Base-by-base conservation (phyloP, 2,888 invertebrate species). In the Trilocha varians region DNA sequence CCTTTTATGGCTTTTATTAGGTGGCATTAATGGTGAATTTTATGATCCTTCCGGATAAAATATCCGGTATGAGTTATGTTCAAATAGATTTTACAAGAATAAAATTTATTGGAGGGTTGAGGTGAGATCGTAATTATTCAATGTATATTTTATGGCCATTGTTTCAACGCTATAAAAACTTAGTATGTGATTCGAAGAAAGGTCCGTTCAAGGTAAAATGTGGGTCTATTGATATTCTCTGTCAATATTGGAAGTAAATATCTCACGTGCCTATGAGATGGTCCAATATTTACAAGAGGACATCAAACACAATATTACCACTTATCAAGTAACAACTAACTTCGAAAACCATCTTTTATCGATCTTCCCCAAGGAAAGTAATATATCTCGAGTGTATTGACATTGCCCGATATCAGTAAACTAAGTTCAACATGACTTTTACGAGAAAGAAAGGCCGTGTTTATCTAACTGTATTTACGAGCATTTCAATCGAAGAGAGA, bases 241-340 rank as follows among this genome's bases (percentile, higher is more conserved):
- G 79, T 79, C 71, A 84, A 84, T 77, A 84, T 77, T 70, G 62
- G 60, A 63, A 69, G 78, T 77, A 75, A 83, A 85, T 75, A 85
- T 77, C 78, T 79, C 82, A 78, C 82, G 77, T 75, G 71, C 67
- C 78, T 64, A 72, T 68, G 75, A 61, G 75, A 73, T 63, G 63
- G 57, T 55, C 65, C 72, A 83, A 85, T 85, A 85, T 85, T 85
- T 74, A 78, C 80, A 59, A 65, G 66, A 60, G 66, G 59, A 75
- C 70, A 73, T 75, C 78, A 78, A 80, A 78, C 70, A 82, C 68
- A 78, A 79, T 80, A 83, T 83, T 75, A 82, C 79, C 78, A 79
- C 76, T 82, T 84, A 83, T 83, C 82, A 79, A 64, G 62, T 71
- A 72, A 79, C 75, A 79, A 76, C 74, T 69, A 65, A 65, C 67